Evolutionary conservation across 2,797 vertebrate genomes (phyloP).

Genomic region (Crenichthys baileyi): DNA sequence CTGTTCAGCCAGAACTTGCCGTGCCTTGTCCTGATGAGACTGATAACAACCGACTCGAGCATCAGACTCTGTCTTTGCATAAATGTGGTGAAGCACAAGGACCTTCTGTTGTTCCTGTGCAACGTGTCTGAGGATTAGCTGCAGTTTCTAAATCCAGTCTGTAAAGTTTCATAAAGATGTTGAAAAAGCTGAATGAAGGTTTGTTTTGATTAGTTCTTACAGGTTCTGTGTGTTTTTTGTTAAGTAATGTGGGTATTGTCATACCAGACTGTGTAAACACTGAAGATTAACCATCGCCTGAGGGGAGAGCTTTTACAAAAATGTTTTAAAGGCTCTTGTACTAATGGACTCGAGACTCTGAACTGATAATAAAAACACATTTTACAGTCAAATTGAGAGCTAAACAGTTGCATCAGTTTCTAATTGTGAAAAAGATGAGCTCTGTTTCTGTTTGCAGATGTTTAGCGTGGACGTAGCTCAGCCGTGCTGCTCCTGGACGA

Average conservation of each 20-base stretch:
- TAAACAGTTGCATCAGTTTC: neutral
- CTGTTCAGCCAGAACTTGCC: neutral
- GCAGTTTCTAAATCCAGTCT: neutral
- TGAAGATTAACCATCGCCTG: slow-evolving; percentile 7
- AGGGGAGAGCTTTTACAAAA: neutral
- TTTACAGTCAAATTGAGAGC: neutral
- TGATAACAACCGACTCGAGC: neutral
- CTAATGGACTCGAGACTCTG: neutral
- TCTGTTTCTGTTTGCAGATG: slow-evolving; percentile 77
- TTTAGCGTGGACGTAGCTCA: slow-evolving; percentile 88
- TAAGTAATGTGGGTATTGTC: slow-evolving; percentile 7
- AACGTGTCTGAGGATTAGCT: neutral
- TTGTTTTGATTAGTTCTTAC: neutral
- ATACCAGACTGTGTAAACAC: slow-evolving; percentile 11
- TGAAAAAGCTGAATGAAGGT: neutral
- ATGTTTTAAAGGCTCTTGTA: neutral
- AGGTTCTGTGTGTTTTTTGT: neutral
- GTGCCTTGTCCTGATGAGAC: neutral
- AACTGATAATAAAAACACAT: neutral
- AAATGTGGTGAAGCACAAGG: neutral
- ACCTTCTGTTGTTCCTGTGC: neutral
- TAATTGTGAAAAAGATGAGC: neutral
- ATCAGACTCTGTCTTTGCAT: neutral
- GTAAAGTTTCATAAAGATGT: neutral
- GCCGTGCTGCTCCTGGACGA: slow-evolving; percentile 84